Evolutionary conservation across 2,113 vertebrate species (phyloP).

Genomic region (Bombycilla garrulus): DNA sequence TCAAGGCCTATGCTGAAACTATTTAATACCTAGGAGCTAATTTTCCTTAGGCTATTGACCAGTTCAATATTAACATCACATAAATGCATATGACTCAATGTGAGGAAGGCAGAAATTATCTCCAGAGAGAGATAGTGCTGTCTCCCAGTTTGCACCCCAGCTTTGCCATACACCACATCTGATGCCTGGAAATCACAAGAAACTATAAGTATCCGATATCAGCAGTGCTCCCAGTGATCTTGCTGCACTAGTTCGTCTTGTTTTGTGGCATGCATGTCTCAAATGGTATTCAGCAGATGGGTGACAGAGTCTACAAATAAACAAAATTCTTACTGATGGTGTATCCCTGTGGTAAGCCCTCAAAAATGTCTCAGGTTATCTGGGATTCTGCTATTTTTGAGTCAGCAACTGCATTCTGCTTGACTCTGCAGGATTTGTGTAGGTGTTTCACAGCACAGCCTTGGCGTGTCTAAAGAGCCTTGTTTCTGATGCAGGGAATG

Average conservation of each 20-base stretch:
- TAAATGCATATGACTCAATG: not conserved
- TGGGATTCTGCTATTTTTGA: not conserved
- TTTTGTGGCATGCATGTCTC: not conserved
- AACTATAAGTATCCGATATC: not conserved
- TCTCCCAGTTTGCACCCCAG: not conserved
- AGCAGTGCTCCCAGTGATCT: not conserved
- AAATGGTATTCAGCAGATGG: not conserved
- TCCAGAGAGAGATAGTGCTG: not conserved
- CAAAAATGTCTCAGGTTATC: not conserved
- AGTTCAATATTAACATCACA: not conserved
- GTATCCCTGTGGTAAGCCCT: not conserved
- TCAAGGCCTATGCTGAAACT: not conserved
- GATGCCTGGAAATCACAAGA: not conserved
- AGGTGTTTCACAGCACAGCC: not conserved
- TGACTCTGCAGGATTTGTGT: not conserved
- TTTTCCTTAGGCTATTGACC: not conserved
- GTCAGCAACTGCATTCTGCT: not conserved
- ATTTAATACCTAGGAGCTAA: not conserved
- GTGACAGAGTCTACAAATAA: not conserved
- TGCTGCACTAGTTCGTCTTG: not conserved
- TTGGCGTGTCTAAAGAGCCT: not conserved
- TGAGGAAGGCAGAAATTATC: not conserved
- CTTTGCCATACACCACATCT: not conserved
- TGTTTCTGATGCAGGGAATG: not conserved
- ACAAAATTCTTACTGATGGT: not conserved